Conservation (phyloP, 2,888 invertebrate genomes). For the Spisula subtruncata region DNA sequence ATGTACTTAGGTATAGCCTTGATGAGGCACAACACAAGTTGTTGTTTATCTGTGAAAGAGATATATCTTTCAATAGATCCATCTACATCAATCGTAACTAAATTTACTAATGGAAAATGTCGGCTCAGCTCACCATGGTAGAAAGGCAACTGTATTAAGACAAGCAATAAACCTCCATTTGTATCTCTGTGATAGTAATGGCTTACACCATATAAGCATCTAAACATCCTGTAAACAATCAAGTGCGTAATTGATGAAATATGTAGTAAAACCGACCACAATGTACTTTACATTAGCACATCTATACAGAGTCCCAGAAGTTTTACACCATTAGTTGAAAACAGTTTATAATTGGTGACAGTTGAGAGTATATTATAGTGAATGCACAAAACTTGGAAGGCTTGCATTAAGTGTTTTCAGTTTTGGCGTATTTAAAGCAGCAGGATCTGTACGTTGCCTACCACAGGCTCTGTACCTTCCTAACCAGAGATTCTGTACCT, state of each 20-base stretch:
- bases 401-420: too few relatives aligned
- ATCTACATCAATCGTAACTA: not conserved
- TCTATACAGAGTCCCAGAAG: not conserved
- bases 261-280: not conserved
- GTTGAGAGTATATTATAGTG: too few relatives aligned
- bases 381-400: too few relatives aligned
- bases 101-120: constrained; percentile 3
- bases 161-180: not conserved
- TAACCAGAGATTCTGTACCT: too few relatives aligned
- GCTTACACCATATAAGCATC: not conserved
- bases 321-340: not conserved
- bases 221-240: not conserved
- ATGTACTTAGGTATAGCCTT: not conserved
- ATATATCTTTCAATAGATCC: not conserved
- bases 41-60: not conserved
- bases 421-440: too few relatives aligned
- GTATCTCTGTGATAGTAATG: not conserved
- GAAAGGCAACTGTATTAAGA: not conserved
- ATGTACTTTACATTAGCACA: not conserved
- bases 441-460: too few relatives aligned
- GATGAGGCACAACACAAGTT: not conserved
- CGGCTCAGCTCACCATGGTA: not conserved
- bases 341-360: too few relatives aligned
- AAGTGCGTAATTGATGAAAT: not conserved
- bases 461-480: too few relatives aligned